Conservation (phyloP, 2,797 vertebrate genomes). For the Pantherophis vulpinus region DNA sequence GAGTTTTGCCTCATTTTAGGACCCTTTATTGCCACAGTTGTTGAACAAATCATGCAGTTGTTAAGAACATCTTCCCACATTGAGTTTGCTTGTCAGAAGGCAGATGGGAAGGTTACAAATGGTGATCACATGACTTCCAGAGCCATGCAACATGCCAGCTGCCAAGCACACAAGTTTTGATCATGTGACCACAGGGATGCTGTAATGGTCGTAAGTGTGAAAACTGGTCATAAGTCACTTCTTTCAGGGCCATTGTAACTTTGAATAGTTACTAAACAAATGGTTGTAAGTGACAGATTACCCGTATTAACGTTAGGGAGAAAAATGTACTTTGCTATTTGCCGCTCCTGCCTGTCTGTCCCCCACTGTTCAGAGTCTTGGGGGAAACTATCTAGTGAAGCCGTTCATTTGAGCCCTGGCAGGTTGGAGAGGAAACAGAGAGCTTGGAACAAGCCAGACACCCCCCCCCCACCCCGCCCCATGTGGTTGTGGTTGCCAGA, state of each 20-base stretch:
- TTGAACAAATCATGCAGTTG: background rate
- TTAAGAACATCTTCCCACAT: background rate
- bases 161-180: background rate
- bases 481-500: background rate
- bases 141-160: background rate
- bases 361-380: background rate
- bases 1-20: too few relatives aligned
- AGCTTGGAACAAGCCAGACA: background rate
- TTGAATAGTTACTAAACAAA: background rate
- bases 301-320: background rate
- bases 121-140: background rate
- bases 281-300: background rate
- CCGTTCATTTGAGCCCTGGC: background rate
- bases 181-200: background rate
- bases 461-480: accelerated
- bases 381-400: background rate
- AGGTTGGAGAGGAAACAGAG: background rate
- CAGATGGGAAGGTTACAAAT: background rate
- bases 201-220: background rate
- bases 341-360: background rate
- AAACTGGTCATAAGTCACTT: background rate
- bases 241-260: background rate
- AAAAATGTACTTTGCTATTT: background rate
- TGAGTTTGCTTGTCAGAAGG: background rate
- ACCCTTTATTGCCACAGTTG: background rate